A percentile compares a stretch with the other conserved stretches of the same genome.
phyloP scores from a whole-genome alignment of 2,113 vertebrate genomes.

The Cochlearius cochlearius region DNA sequence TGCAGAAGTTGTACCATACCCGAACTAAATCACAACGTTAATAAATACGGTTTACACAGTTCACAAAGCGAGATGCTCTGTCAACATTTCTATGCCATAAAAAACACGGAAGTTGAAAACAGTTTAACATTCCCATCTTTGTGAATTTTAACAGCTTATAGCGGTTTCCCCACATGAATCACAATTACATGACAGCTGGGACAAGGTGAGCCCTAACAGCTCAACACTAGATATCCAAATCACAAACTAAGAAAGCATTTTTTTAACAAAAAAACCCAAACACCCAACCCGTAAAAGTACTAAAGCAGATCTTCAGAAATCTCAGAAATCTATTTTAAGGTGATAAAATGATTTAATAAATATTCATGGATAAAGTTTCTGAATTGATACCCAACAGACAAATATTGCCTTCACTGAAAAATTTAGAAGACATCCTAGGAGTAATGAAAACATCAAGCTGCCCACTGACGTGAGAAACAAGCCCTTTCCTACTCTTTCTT shows the following conservation, averaged over 20 bases:
- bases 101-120: not conserved
- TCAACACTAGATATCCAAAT: not conserved
- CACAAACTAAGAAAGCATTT: not conserved
- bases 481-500: not conserved
- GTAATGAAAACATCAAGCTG: not conserved
- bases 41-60: not conserved
- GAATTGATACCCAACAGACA: not conserved
- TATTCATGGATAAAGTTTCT: not conserved
- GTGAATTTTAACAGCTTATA: not conserved
- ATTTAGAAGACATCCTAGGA: not conserved
- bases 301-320: not conserved
- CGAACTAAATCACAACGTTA: not conserved
- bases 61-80: not conserved
- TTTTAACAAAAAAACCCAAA: not conserved
- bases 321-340: not conserved
- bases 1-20: not conserved
- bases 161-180: not conserved
- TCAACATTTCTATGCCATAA: not conserved
- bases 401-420: not conserved
- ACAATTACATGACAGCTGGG: not conserved
- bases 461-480: not conserved
- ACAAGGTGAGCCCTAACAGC: not conserved
- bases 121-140: not conserved
- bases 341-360: not conserved
- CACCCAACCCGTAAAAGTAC: fast-evolving